Evolutionary conservation across 2,797 vertebrate species (phyloP).

Genomic region (Tokudaia muenninki): DNA sequence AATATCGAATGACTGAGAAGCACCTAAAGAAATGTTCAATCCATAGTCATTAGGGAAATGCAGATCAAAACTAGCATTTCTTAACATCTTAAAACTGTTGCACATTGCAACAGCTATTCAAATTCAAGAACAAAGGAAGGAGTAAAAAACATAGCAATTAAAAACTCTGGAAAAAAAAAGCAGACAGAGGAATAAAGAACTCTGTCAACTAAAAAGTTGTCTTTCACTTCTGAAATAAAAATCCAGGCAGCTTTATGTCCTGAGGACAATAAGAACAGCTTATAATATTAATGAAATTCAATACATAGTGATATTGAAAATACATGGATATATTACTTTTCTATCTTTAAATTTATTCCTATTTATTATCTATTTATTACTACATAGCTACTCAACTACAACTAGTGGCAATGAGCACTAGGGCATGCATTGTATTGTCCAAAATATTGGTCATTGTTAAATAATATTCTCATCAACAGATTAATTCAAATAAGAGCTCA

Average conservation of each 20-base stretch:
- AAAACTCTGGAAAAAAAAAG: not conserved
- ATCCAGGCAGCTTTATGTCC: not conserved
- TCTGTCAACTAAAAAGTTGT: not conserved
- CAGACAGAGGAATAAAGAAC: not conserved
- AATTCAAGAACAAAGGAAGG: not conserved
- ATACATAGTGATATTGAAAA: slow-evolving; percentile 10
- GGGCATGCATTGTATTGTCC: not conserved
- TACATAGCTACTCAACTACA: not conserved
- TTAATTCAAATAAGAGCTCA: not conserved
- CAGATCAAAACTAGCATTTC: not conserved
- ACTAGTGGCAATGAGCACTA: not conserved
- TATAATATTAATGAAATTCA: slow-evolving; percentile 7
- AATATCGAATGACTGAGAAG: no score
- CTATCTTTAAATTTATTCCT: not conserved
- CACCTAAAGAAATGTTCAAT: no score
- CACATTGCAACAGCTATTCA: not conserved
- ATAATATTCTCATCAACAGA: not conserved
- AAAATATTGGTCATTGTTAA: not conserved
- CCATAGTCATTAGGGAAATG: no score
- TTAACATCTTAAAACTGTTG: no score
- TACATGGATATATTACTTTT: not conserved
- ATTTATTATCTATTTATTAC: not conserved
- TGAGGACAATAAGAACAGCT: not conserved
- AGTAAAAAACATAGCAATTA: not conserved
- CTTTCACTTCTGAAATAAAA: not conserved